phyloP scores from a whole-genome alignment of 2,888 invertebrate genomes.

The Drosophila kuntzei region DNA sequence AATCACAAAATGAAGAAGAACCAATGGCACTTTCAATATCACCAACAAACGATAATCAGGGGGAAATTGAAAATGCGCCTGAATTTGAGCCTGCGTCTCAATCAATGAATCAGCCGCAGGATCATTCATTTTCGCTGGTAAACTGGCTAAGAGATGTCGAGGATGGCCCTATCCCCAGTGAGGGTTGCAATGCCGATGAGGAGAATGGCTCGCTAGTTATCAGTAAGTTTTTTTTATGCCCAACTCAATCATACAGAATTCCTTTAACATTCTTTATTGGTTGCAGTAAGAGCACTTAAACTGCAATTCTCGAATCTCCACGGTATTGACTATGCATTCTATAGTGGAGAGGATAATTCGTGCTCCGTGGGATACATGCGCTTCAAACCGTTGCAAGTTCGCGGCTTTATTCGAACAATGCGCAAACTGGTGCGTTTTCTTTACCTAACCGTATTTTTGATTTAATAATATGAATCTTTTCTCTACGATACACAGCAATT shows the following conservation, averaged over 20 bases:
- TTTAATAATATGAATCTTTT: not conserved
- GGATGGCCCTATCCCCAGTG: constrained; percentile 2
- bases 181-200: constrained; percentile 5
- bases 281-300: constrained; percentile 54
- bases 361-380: constrained; percentile 70
- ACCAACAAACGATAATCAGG: not conserved
- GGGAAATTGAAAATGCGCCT: not conserved
- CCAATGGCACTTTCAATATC: not conserved
- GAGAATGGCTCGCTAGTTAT: constrained; percentile 39
- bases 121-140: constrained; percentile 20
- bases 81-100: no score
- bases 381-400: constrained; percentile 70
- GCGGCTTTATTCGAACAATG: constrained; percentile 62
- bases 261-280: not conserved
- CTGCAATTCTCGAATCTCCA: constrained; percentile 66
- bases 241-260: not conserved
- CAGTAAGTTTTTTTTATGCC: constrained; percentile 27
- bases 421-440: constrained; percentile 55
- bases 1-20: constrained; percentile 14
- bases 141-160: constrained; percentile 45
- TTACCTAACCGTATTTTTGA: not conserved
- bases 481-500: constrained; percentile 56
- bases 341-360: constrained; percentile 54
- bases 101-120: not conserved
- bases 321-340: constrained; percentile 80